Evolutionary conservation across 1,140 invertebrate species (phyloP).

Genomic region (Drosophila aff.): DNA sequence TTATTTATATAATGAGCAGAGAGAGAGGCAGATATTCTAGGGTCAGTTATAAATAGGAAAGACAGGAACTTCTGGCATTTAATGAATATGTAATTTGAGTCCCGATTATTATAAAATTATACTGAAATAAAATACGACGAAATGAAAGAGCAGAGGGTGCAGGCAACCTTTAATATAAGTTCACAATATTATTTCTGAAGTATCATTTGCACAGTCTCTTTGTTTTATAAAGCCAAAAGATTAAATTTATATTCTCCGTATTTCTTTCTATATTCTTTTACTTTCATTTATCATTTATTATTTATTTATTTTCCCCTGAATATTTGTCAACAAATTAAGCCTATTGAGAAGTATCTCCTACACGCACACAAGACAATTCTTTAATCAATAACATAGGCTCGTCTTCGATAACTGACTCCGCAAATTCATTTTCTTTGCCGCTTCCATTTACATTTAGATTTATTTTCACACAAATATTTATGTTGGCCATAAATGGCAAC

Average conservation of each 20-base stretch:
- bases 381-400: slow-evolving; percentile 12
- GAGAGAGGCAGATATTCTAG: too few species aligned
- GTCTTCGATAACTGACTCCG: slow-evolving; percentile 7
- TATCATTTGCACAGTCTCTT: too few species aligned
- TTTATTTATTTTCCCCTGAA: slow-evolving; percentile 10
- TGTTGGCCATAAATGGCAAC: slow-evolving; percentile 28
- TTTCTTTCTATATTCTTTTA: neutral
- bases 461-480: slow-evolving; percentile 68
- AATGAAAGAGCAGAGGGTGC: neutral
- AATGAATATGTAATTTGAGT: slow-evolving; percentile 5
- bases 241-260: neutral
- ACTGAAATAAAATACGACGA: neutral
- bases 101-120: neutral
- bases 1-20: neutral
- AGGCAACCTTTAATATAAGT: neutral
- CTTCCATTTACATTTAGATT: slow-evolving; percentile 64
- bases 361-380: slow-evolving; percentile 7
- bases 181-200: neutral
- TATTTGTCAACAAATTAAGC: slow-evolving; percentile 17
- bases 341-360: neutral
- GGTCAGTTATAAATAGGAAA: neutral
- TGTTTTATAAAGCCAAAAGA: neutral
- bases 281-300: neutral
- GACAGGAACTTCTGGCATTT: neutral
- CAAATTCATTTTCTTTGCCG: slow-evolving; percentile 19